Evolutionary conservation across 53 echinoderm and acorn worm genomes (phyloP).

Genomic region (Luidia sarsii): DNA sequence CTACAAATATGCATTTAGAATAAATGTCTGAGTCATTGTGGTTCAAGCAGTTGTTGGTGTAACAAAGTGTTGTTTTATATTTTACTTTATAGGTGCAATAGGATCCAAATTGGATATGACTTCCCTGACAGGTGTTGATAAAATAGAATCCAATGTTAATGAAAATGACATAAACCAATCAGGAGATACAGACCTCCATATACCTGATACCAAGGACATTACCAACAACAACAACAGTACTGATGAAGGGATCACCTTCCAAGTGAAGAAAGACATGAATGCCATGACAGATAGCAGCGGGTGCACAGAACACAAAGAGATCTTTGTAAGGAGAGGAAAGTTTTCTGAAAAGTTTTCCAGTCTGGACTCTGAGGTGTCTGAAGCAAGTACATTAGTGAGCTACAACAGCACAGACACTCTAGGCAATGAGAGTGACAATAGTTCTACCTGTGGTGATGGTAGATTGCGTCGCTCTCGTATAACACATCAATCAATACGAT

Average conservation of each 20-base stretch:
- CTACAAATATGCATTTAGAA: too few relatives aligned
- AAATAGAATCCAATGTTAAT: background rate
- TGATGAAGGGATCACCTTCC: conserved; percentile 64
- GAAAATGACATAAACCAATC: conserved; percentile 23
- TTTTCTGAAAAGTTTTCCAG: conserved; percentile 78
- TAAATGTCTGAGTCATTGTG: too few relatives aligned
- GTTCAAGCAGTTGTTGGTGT: too few relatives aligned
- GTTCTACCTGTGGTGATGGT: conserved; percentile 76
- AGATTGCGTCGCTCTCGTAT: conserved; percentile 73
- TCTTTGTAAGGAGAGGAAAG: conserved; percentile 58
- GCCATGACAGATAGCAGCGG: conserved; percentile 1
- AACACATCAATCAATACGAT: conserved; percentile 90
- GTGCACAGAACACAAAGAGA: conserved; percentile 29
- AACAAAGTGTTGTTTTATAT: too few relatives aligned
- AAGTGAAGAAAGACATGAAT: background rate
- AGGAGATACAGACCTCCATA: conserved; percentile 6
- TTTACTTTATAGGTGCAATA: conserved; percentile 79
- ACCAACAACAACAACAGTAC: conserved; percentile 51
- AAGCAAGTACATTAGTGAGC: conserved; percentile 93
- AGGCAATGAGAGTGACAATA: conserved; percentile 93
- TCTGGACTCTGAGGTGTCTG: conserved; percentile 92
- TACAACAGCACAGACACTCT: conserved; percentile 93
- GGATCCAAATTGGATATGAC: conserved; percentile 86
- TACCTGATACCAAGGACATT: conserved; percentile 66
- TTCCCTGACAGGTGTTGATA: conserved; percentile 63